Percentiles rank a stretch among this genome's conserved stretches.
Evolutionary conservation across 2,888 invertebrate genomes (phyloP).

Genomic region (Melanostoma mellinum): DNA sequence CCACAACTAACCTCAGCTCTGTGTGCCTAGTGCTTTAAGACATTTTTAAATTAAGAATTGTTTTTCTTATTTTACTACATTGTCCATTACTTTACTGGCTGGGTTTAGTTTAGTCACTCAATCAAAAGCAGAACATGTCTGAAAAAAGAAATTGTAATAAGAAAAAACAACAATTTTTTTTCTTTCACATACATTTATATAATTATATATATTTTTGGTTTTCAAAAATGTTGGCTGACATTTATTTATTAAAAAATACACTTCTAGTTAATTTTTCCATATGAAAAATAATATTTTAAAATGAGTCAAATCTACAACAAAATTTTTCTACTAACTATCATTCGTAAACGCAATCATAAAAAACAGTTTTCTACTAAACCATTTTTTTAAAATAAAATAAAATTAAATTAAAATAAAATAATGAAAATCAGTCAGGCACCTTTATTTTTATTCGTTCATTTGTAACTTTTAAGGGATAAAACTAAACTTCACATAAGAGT

Average conservation of each 20-base stretch:
- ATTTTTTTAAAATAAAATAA: slow-evolving; percentile 26
- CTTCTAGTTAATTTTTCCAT: slow-evolving; percentile 41
- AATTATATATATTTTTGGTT: slow-evolving; percentile 36
- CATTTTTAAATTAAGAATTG: no score
- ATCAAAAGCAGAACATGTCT: background rate
- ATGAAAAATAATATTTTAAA: slow-evolving; percentile 30
- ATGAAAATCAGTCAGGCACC: slow-evolving; percentile 72
- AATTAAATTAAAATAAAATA: slow-evolving; percentile 13
- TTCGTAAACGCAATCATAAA: slow-evolving; percentile 7
- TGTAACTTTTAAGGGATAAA: background rate
- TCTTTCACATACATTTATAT: slow-evolving; percentile 57
- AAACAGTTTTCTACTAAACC: slow-evolving; percentile 15
- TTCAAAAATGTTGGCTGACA: slow-evolving; percentile 68
- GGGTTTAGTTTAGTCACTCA: background rate
- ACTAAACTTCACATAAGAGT: background rate
- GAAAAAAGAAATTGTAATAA: background rate
- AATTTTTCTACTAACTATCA: background rate
- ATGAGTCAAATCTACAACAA: slow-evolving; percentile 46
- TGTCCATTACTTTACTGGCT: no score
- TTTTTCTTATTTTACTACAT: no score
- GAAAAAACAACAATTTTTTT: background rate
- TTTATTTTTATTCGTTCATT: slow-evolving; percentile 50
- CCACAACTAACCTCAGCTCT: no score
- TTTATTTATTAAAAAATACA: slow-evolving; percentile 67
- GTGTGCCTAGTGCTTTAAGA: no score